Conservation (phyloP, 1,140 invertebrate genomes). For the Solenopsis fugax region DNA sequence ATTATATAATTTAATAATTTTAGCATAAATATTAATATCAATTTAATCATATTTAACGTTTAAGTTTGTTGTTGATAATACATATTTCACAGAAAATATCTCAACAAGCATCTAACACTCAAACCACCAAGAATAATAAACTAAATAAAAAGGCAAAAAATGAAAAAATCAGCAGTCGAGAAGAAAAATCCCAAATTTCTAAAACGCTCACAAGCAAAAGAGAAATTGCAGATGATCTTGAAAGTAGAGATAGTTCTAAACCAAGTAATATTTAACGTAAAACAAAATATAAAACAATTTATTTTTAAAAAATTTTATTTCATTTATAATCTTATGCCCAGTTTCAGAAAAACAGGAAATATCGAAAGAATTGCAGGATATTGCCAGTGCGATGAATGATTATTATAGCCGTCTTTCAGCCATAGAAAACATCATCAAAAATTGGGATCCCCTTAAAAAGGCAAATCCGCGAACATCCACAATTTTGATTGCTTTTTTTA, state of each 20-base stretch:
- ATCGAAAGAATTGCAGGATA: slow-evolving; percentile 22
- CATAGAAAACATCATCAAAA: slow-evolving; percentile 65
- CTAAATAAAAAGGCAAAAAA: slow-evolving; percentile 9
- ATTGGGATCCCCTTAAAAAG: slow-evolving; percentile 70
- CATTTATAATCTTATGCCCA: not conserved
- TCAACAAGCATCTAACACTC: not conserved
- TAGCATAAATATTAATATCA: slow-evolving; percentile 14
- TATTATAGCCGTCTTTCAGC: slow-evolving; percentile 66
- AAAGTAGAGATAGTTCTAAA: slow-evolving; percentile 35
- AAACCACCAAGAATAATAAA: not conserved
- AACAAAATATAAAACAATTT: not conserved
- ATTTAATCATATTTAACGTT: not conserved
- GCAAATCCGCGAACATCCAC: not conserved
- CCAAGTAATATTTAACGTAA: slow-evolving; percentile 32
- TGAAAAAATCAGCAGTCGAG: not conserved
- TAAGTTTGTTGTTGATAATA: not conserved
- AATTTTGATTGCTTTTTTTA: not conserved
- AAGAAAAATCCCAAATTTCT: slow-evolving; percentile 18
- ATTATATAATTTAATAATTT: slow-evolving; percentile 3
- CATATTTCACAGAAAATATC: not conserved
- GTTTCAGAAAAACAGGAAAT: slow-evolving; percentile 21
- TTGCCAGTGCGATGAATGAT: slow-evolving; percentile 63
- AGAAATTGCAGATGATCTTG: not conserved
- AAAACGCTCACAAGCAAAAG: not conserved
- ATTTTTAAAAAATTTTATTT: not conserved